These are phyloP conservation scores for Euglossa dilemma DNA, from an alignment of 1,140 invertebrate species.

Conservation along the genomic window DNA sequence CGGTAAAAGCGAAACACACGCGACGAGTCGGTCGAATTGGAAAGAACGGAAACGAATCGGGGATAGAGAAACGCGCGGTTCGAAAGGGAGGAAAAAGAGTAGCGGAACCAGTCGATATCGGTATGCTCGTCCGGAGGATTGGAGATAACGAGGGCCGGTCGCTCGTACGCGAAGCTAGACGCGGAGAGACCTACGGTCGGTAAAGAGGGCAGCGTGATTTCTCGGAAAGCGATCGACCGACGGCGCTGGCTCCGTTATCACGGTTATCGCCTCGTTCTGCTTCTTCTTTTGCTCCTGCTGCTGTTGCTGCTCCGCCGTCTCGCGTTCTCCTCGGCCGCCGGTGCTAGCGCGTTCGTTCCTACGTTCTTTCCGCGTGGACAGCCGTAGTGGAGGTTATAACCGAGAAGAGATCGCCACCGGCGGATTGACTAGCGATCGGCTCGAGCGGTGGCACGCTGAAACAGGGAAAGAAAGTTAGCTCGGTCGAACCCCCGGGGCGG, in stretches of 20 bases:
- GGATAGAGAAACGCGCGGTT: too few relatives aligned
- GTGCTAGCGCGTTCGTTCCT: background rate
- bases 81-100: too few relatives aligned
- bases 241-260: too few relatives aligned
- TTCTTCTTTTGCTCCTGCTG: too few relatives aligned
- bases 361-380: slow-evolving; percentile 72
- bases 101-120: background rate
- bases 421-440: slow-evolving; percentile 76
- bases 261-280: too few relatives aligned
- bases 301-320: too few relatives aligned
- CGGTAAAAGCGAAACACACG: background rate
- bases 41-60: too few relatives aligned
- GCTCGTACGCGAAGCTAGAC: background rate
- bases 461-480: slow-evolving; percentile 37
- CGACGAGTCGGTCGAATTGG: background rate
- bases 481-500: too few relatives aligned
- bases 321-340: too few relatives aligned
- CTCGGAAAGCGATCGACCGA: too few relatives aligned
- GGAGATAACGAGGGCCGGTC: too few relatives aligned
- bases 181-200: background rate
- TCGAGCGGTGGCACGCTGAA: slow-evolving; percentile 80
- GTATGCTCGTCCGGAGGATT: background rate
- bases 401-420: slow-evolving; percentile 69
- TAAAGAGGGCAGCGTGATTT: background rate
- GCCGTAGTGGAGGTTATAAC: slow-evolving; percentile 77